These are phyloP conservation scores for Metacarcinus magister DNA, from an alignment of 2,888 invertebrate species.

Conservation along the genomic window DNA sequence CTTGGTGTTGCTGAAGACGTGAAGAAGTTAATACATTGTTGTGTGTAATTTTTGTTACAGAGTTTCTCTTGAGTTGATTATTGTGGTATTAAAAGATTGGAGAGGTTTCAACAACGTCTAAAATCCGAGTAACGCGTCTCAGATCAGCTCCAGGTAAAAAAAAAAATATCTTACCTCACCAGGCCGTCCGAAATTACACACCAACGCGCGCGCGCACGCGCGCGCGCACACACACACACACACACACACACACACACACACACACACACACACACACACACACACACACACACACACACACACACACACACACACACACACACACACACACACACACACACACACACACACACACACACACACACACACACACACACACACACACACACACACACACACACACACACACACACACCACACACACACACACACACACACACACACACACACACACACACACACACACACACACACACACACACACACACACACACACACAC, in stretches of 20 bases:
- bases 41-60: too few species aligned
- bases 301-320: conserved; percentile 48
- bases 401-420: conserved; percentile 50
- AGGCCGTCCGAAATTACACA: background rate
- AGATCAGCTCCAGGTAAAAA: too few species aligned
- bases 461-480: too few species aligned
- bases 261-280: conserved; percentile 51
- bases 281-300: conserved; percentile 9
- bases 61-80: too few species aligned
- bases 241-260: conserved; percentile 51
- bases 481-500: too few species aligned
- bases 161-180: too few species aligned
- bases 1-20: background rate
- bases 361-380: conserved; percentile 34
- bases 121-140: too few species aligned
- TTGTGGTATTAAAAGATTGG: too few species aligned
- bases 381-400: conserved; percentile 58
- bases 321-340: conserved; percentile 39
- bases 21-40: background rate
- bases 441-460: too few species aligned
- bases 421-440: too few species aligned
- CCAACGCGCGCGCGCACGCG: background rate
- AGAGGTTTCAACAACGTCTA: too few species aligned
- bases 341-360: conserved; percentile 44
- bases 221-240: conserved; percentile 48